Conservation (phyloP, 2,113 vertebrate genomes). For the Chaenogobius annularis region DNA sequence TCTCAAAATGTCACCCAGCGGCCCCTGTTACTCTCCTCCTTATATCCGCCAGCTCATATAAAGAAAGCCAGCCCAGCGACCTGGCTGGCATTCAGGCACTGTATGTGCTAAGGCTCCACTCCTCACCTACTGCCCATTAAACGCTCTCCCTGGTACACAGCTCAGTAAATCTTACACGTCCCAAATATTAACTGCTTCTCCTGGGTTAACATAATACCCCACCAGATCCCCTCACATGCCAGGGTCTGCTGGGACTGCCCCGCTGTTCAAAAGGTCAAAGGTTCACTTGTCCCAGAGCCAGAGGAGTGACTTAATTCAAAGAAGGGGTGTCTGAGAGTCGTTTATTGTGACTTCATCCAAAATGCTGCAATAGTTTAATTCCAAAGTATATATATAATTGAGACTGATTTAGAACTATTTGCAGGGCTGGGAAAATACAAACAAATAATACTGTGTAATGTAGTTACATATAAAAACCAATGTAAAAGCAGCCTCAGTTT, state of each 20-base stretch:
- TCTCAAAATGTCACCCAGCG: conserved; percentile 40
- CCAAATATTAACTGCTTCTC: conserved; percentile 54
- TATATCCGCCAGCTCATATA: conserved; percentile 10
- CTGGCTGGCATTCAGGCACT: conserved; percentile 9
- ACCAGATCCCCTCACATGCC: neutral
- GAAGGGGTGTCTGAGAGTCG: neutral
- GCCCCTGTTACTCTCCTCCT: conserved; percentile 15
- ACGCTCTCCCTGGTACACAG: conserved; percentile 17
- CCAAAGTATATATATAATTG: too few species aligned
- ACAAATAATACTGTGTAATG: too few species aligned
- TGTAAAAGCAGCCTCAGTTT: too few species aligned
- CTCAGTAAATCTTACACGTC: conserved; percentile 48
- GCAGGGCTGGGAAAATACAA: neutral
- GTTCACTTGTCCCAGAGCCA: conserved; percentile 38
- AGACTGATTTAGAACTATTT: too few species aligned
- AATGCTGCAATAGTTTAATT: neutral
- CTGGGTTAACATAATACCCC: conserved; percentile 21
- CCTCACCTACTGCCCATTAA: conserved; percentile 18
- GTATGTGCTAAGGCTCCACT: neutral
- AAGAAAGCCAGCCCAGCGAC: conserved; percentile 1
- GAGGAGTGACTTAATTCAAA: conserved; percentile 30
- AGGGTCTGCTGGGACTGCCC: conserved; percentile 34
- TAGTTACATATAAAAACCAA: too few species aligned
- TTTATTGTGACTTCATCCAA: neutral
- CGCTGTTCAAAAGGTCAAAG: conserved; percentile 48